Conservation (phyloP, 2,113 vertebrate species). For the Oxyura jamaicensis region DNA sequence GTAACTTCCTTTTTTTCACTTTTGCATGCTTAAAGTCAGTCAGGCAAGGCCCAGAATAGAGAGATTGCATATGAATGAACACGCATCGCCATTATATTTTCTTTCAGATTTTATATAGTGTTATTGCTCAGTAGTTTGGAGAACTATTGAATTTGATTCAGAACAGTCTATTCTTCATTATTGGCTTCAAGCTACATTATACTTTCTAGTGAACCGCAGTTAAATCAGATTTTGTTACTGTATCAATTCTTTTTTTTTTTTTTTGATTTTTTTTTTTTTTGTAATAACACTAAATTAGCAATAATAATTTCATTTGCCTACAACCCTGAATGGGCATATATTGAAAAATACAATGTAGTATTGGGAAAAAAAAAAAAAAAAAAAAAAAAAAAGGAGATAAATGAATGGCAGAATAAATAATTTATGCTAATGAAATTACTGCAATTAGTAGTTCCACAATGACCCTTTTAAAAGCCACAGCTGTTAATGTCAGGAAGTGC, state of each 20-base stretch:
- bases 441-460: constrained; percentile 98
- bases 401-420: constrained; percentile 94
- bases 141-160: neutral
- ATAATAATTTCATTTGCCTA: constrained; percentile 45
- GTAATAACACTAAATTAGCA: constrained; percentile 23
- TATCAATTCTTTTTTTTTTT: constrained; percentile 14
- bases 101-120: neutral
- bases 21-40: neutral
- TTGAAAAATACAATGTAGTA: constrained; percentile 44
- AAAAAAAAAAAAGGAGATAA: constrained; percentile 73
- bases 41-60: neutral
- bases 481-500: constrained; percentile 96
- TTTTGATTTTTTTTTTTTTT: neutral
- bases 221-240: constrained; percentile 36
- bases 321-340: constrained; percentile 16
- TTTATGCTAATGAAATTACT: constrained; percentile 99
- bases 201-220: neutral
- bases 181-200: constrained; percentile 38
- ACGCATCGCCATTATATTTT: neutral
- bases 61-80: neutral
- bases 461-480: constrained; percentile 97
- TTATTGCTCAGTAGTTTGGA: neutral
- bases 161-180: neutral
- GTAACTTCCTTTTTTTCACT: neutral
- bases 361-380: constrained; percentile 20